Base-by-base conservation (phyloP, 2,113 vertebrate species). In the Megaceryle maxima region DNA sequence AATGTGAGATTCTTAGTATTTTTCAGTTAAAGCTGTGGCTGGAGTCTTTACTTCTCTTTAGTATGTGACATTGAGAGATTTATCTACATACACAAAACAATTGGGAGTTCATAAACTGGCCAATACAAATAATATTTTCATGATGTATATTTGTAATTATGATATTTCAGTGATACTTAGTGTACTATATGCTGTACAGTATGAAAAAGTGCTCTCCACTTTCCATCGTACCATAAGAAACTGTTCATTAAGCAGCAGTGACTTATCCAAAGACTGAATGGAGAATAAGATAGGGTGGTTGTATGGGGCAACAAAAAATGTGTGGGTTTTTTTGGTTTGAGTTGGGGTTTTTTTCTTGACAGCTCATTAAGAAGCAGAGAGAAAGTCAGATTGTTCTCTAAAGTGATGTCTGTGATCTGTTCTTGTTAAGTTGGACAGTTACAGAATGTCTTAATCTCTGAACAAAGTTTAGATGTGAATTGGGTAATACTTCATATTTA, bases 291-390 rank as follows among this genome's bases (percentile, higher is more conserved):
- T 29, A 51, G 10, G 4, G 29, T 15, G n/a, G 68, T 48, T 77
- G 13, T 22, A 25, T 50, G 20, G 2, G 2, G 3, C 31, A 39
- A 16, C 2, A 48, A 31, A 12, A 16, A 2, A n/a, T 37, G 8
- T 24, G 55, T 9, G 18, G 37, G 3, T 64, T 39, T 41, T 17
- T 16, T 41, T 39, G 7, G 21, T 43, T 17, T 66, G 25, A 19
- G 18, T n/a, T 24, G 29, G 29, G 31, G 12, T 24, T 63, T 16
- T 33, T 79, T 63, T 39, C 50, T n/a, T 16, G 37, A 28, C 17
- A 86, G 21, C 2, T 69, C 8, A 28, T 57, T 53, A 37, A 33
- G 60, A 53, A 78, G n/a, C 7, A 26, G 28, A 48, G 37, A 48
- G 11, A 63, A 82, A 53, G 6, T 43, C 24, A 48, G 21, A 13